Base-by-base conservation (phyloP, 2,888 invertebrate species). In the Drosophila melanosoma region DNA sequence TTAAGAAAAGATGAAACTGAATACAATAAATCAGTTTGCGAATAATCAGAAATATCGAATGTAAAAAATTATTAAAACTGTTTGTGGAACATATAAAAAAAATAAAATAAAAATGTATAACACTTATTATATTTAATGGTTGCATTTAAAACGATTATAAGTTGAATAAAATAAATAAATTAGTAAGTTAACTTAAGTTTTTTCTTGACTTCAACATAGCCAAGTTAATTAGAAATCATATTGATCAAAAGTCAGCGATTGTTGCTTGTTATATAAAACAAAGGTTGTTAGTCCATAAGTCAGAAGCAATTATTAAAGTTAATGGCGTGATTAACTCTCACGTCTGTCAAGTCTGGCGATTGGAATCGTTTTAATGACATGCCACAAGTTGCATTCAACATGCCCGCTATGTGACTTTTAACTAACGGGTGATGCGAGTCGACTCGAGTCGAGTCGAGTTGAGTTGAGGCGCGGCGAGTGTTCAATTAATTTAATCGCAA, bases 401-500 rank as follows among this genome's bases (percentile, higher is more conserved):
- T 32, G 36, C 51, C 11, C 42, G 38, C 48, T 32, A 23, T 56
- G 56, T 20, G 40, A 20, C 38, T 56, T 56, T 59, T 58, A 59
- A 48, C 15, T 53, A 32, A 42, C 53, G 12, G 40, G 17, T 3
- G 8, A 23, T 10, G 15, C 15, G 36, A n/a, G 51, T 8, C 5
- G 5, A 49, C 10, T 15, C 40, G n/a, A 33, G 20, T 3, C 17
- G 54, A 26, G 6, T 5, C 40, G 40, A 2, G 4, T n/a, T 3
- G 20, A 12, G 20, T 3, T 23, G 54, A 26, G 6, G 29, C 38
- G 26, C 26, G 32, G 2, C 52, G 33, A 48, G 58, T 63, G 65
- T 61, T 85, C 77, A 89, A 87, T 86, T 86, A 83, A 83, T 67
- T 81, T 87, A 81, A 83, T 82, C 79, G 69, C 79, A 69, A 69